Base-by-base conservation (phyloP, 2,113 vertebrate species). In the Dolichallabes microphthalmus region DNA sequence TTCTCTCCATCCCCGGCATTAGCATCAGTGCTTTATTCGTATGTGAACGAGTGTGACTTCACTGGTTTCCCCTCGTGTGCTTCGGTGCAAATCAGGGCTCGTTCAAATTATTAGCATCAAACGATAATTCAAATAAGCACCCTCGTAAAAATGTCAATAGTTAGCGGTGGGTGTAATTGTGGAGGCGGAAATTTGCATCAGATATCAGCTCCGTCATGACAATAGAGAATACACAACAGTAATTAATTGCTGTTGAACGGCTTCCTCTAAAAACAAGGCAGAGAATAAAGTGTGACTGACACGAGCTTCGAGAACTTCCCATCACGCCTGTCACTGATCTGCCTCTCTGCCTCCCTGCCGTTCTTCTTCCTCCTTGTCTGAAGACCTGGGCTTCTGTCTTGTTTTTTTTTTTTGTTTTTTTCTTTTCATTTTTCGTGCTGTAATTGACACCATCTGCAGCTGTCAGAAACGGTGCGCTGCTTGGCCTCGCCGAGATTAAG, bases 401-500 rank as follows among this genome's bases (percentile, higher is more conserved):
- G 8, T 11, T 50, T n/a, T 13, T 0, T 35, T 45, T 27, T 78
- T 58, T 68, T 75, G 66, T 80, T 68, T 92, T 93, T 94, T 61
- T 50, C 53, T 52, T 86, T 57, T 69, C 93, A 93, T 0, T 19
- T 57, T 69, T 93, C 93, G 0, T 19, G 35, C 94, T 94, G 94
- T 95, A 95, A 95, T 95, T 96, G 95, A 95, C 94, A 96, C 96
- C 95, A 96, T 96, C 96, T 96, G 96, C 95, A 95, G 95, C 94
- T 95, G 95, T 96, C 95, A 96, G 93, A 92, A 94, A 92, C 95
- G 93, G 91, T 58, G 78, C 45, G 78, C 78, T 78, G 95, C 93
- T 92, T 91, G 94, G 93, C 93, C 94, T 94, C 92, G 93, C 94
- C 93, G 95, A 96, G 94, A 96, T 96, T 95, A 96, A 95, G 94